Evolutionary conservation across 2,888 invertebrate genomes (phyloP).

Genomic region (Apotomis turbidana): DNA sequence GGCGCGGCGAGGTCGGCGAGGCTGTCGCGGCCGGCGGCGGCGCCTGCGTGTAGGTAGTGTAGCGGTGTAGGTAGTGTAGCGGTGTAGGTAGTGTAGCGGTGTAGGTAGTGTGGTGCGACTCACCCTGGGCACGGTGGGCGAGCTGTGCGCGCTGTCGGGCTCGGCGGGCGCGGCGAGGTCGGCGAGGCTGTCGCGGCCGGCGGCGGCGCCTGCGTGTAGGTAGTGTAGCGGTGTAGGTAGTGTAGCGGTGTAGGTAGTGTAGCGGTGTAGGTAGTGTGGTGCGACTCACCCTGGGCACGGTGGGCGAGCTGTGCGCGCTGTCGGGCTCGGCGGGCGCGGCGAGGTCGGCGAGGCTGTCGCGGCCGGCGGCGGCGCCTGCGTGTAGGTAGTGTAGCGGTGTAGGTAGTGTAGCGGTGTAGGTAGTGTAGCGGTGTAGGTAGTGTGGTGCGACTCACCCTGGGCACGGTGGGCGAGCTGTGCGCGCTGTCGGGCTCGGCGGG

Average conservation of each 20-base stretch:
- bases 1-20: slow-evolving; percentile 88
- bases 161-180: slow-evolving; percentile 90
- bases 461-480: slow-evolving; percentile 93
- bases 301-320: slow-evolving; percentile 95
- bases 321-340: slow-evolving; percentile 90
- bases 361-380: slow-evolving; percentile 75
- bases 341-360: slow-evolving; percentile 89
- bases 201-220: slow-evolving; percentile 75
- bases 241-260: no score
- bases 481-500: slow-evolving; percentile 93
- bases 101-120: no score
- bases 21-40: slow-evolving; percentile 85
- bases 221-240: no score
- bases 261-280: no score
- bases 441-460: no score
- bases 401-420: no score
- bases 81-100: no score
- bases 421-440: no score
- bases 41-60: no score
- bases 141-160: slow-evolving; percentile 94
- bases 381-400: no score
- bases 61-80: no score
- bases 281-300: slow-evolving; percentile 69
- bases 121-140: slow-evolving; percentile 87
- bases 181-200: slow-evolving; percentile 86